phyloP scores from a whole-genome alignment of 2,113 vertebrate species.

The Mugil cephalus region DNA sequence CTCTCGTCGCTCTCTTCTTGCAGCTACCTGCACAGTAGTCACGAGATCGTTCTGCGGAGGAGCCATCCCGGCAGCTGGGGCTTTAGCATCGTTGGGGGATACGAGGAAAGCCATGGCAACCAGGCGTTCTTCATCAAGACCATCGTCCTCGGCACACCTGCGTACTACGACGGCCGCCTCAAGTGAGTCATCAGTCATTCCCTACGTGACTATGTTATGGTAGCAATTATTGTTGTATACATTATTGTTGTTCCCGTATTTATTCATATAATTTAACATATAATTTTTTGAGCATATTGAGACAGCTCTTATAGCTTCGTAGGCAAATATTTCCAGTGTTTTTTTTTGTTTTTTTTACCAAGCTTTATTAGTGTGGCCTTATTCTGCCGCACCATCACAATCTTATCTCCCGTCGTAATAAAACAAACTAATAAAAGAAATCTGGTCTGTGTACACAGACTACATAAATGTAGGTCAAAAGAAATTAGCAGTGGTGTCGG shows the following conservation, averaged over 20 bases:
- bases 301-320: not conserved
- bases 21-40: constrained; percentile 95
- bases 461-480: not conserved
- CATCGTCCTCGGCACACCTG: constrained; percentile 96
- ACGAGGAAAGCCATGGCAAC: constrained; percentile 96
- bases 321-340: not conserved
- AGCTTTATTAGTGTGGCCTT: not conserved
- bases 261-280: not conserved
- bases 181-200: constrained; percentile 87
- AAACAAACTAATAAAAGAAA: constrained; percentile 16
- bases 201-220: constrained; percentile 4
- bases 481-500: not conserved
- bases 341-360: not conserved
- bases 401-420: constrained; percentile 6
- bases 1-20: constrained; percentile 21
- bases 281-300: not conserved
- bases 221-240: too few relatives aligned
- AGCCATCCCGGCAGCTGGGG: constrained; percentile 97
- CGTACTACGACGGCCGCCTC: constrained; percentile 96
- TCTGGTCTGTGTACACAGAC: not conserved
- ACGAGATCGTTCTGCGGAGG: constrained; percentile 94
- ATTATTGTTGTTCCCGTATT: too few relatives aligned
- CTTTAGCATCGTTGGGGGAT: constrained; percentile 97
- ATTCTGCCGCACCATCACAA: constrained; percentile 11
- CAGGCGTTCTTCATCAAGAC: constrained; percentile 99